These are phyloP conservation scores for Lichenostomus cassidix DNA, from an alignment of 2,113 vertebrate species.

Conservation along the genomic window DNA sequence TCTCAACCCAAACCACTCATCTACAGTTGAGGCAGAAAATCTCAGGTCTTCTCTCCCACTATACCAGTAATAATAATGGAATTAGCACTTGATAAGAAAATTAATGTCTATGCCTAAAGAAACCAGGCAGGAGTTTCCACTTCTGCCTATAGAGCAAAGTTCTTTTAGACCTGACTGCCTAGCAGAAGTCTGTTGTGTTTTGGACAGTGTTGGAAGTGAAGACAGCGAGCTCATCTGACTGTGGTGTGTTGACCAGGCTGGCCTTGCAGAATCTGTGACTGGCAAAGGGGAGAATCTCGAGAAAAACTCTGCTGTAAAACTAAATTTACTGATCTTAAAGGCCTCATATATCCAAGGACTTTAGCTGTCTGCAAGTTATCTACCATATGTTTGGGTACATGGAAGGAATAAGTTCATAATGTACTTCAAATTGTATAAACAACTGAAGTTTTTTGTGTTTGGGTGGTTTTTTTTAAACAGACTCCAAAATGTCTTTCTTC, in stretches of 20 bases:
- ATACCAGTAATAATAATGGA: not conserved
- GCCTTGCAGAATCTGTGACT: not conserved
- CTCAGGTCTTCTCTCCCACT: not conserved
- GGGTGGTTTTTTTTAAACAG: not conserved
- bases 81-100: not conserved
- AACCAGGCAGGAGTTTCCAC: not conserved
- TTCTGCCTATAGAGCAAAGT: not conserved
- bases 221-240: not conserved
- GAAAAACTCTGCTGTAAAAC: not conserved
- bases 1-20: not conserved
- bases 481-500: not conserved
- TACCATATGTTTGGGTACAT: not conserved
- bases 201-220: not conserved
- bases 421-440: slow-evolving; percentile 1
- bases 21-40: not conserved
- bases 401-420: not conserved
- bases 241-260: not conserved
- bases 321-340: not conserved
- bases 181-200: not conserved
- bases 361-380: not conserved
- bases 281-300: not conserved
- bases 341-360: not conserved
- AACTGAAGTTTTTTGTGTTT: not conserved
- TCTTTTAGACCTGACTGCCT: not conserved
- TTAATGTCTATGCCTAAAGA: not conserved